Base-by-base conservation (phyloP, 2,113 vertebrate genomes). In the Caloenas nicobarica region DNA sequence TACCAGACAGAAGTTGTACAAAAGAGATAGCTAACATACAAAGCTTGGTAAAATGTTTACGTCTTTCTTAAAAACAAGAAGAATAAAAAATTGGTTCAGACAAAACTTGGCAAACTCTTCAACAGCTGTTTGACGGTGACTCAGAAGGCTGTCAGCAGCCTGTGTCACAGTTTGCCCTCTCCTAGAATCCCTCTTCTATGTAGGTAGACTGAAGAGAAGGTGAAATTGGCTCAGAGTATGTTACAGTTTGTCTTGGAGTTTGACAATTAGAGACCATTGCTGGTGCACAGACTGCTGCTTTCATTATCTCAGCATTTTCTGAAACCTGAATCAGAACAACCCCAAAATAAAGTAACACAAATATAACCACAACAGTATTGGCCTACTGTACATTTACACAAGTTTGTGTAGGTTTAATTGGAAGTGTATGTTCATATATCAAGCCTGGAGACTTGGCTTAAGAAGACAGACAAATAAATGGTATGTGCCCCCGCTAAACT, bases 381-480 rank as follows among this genome's bases (percentile, higher is more conserved):
- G 50, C 61, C 61, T 94, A 50, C 34, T 72, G 38, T 42, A 70
- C 25, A 1, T 81, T 78, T 80, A 48, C 21, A 10, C 44, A 62
- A 16, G 56, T 88, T n/a, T 80, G 31, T 56, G 33, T 21, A 77
- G 36, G 12, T 78, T 88, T 96, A 77, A 88, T 71, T 86, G 70
- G 61, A 92, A 95, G 51, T 88, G 34, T 80, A 26, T 65, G 56
- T 22, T 88, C 36, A 23, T 65, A 4, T 40, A 96, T 83, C 86
- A 79, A 82, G 65, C 61, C 74, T 60, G 46, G 51, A 95, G 66
- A 51, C 77, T 89, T 94, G 74, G 70, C 86, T 95, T 79, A 48
- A 92, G 88, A 97, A 88, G 66, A 88, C 46, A 82, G 29, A 70
- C 77, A 61, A 95, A 89, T 78, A 93, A 56, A 81, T 71, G 53